A percentile compares a stretch with the other conserved stretches of the same genome.
phyloP scores from a whole-genome alignment of 2,888 invertebrate genomes.

The Theristus sp. region DNA sequence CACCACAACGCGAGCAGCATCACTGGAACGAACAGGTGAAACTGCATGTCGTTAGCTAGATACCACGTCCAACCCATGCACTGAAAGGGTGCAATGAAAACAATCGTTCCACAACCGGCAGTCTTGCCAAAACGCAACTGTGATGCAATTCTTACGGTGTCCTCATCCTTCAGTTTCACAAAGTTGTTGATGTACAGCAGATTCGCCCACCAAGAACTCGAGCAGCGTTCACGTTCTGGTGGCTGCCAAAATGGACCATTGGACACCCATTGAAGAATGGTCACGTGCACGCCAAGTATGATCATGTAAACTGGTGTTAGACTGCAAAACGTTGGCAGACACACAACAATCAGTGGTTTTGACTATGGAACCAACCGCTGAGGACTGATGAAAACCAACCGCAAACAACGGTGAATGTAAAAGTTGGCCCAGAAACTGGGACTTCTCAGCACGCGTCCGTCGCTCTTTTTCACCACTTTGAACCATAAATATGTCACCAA shows the following conservation, averaged over 20 bases:
- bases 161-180: constrained; percentile 22
- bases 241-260: constrained; percentile 55
- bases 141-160: neutral
- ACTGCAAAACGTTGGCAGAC: constrained; percentile 37
- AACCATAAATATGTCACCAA: constrained; percentile 30
- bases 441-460: neutral
- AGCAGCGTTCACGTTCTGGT: constrained; percentile 13
- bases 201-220: constrained; percentile 24
- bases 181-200: constrained; percentile 29
- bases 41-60: constrained; percentile 52
- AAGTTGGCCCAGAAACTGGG: constrained; percentile 15
- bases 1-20: constrained; percentile 43
- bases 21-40: constrained; percentile 45
- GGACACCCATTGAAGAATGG: constrained; percentile 48
- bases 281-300: constrained; percentile 52
- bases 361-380: neutral
- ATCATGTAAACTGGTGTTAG: constrained; percentile 54
- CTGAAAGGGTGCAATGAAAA: constrained; percentile 32
- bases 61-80: constrained; percentile 51
- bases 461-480: constrained; percentile 23
- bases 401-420: constrained; percentile 21
- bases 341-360: no score
- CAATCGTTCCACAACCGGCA: neutral
- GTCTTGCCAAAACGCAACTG: no score
- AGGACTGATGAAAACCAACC: constrained; percentile 11